Conservation (phyloP, 2,888 invertebrate genomes). For the Eudemis profundana region DNA sequence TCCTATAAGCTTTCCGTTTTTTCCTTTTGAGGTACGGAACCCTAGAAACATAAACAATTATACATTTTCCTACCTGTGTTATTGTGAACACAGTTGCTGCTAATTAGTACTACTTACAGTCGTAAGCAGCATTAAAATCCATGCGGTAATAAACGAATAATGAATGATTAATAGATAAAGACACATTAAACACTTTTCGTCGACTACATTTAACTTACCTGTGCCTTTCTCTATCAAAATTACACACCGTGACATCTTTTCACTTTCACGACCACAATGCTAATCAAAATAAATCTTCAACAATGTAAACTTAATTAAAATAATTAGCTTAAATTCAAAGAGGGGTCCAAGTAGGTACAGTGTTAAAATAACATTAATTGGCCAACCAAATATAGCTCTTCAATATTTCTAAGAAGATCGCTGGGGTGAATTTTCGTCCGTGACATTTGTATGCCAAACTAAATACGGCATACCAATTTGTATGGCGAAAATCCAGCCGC, state of each 20-base stretch:
- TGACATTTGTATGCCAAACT: too few relatives aligned
- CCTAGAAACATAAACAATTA: too few relatives aligned
- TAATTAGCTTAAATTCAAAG: conserved; percentile 69
- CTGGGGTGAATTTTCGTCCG: too few relatives aligned
- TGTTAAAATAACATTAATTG: background rate
- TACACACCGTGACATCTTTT: conserved; percentile 78
- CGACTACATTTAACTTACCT: conserved; percentile 58
- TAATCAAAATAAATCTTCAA: conserved; percentile 73
- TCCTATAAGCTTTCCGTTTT: too few relatives aligned
- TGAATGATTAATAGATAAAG: conserved; percentile 29
- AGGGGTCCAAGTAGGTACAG: background rate
- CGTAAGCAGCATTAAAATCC: conserved; percentile 6
- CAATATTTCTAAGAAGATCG: too few relatives aligned
- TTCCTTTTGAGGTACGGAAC: too few relatives aligned
- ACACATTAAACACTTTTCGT: conserved; percentile 46
- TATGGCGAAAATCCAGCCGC: too few relatives aligned
- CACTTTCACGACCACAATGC: conserved; percentile 78
- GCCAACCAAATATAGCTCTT: background rate
- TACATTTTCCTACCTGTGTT: too few relatives aligned
- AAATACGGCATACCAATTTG: too few relatives aligned
- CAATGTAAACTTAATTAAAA: conserved; percentile 68
- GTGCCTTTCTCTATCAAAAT: conserved; percentile 77
- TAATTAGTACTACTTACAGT: background rate
- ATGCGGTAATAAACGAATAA: conserved; percentile 18
- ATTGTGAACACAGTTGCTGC: background rate